phyloP scores from a whole-genome alignment of 2,888 invertebrate genomes.

The Nomada goodeniana region DNA sequence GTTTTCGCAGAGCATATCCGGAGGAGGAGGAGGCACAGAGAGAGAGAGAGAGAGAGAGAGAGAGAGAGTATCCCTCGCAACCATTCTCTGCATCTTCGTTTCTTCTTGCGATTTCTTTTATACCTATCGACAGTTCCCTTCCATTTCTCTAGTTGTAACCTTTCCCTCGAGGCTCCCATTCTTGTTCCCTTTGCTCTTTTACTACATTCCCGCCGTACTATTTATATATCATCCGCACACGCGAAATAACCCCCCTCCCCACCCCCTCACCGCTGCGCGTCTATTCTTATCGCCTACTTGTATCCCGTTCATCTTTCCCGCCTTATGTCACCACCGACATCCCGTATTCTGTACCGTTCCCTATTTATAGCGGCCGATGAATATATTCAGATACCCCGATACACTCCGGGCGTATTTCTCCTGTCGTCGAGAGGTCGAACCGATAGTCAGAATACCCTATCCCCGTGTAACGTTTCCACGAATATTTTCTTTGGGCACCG shows the following conservation, averaged over 20 bases:
- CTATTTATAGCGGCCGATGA: background rate
- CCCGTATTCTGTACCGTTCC: background rate
- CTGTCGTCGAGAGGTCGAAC: background rate
- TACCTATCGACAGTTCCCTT: background rate
- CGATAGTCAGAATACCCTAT: background rate
- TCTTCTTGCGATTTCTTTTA: background rate
- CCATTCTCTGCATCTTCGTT: background rate
- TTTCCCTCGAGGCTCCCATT: background rate
- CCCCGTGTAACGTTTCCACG: background rate
- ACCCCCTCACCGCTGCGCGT: background rate
- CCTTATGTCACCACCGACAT: slow-evolving; percentile 6
- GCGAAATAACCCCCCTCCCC: slow-evolving; percentile 14
- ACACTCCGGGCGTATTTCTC: background rate
- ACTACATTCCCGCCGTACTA: background rate
- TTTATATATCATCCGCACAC: background rate
- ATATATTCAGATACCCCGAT: slow-evolving; percentile 5
- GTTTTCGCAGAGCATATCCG: background rate
- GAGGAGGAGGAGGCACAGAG: too few species aligned
- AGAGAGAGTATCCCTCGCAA: too few species aligned
- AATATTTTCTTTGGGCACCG: background rate
- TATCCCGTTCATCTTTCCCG: background rate
- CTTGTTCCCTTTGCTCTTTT: slow-evolving; percentile 11
- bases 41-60: too few species aligned
- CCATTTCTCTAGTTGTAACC: slow-evolving; percentile 15
- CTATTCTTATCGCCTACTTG: slow-evolving; percentile 18